Conservation (phyloP, 2,888 invertebrate species). For the Rapana venosa region DNA sequence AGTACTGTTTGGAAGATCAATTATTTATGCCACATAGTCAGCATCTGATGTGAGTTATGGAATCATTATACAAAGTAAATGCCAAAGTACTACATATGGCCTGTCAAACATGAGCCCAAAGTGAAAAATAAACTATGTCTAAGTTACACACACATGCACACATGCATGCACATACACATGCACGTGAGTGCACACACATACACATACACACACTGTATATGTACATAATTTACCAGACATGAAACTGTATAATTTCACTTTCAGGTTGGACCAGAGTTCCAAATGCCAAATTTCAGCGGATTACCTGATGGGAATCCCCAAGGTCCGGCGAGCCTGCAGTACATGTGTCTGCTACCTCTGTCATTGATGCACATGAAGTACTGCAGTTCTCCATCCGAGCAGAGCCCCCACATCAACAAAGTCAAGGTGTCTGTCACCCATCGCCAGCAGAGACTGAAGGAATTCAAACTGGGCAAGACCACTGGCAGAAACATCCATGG, state of each 20-base stretch:
- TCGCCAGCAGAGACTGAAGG: slow-evolving; percentile 62
- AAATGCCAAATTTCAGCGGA: slow-evolving; percentile 59
- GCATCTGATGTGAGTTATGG: too few relatives aligned
- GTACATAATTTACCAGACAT: neutral
- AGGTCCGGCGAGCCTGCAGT: slow-evolving; percentile 62
- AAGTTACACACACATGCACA: too few relatives aligned
- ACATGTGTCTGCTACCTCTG: slow-evolving; percentile 62
- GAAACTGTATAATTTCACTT: neutral
- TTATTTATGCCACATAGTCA: too few relatives aligned
- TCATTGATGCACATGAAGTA: slow-evolving; percentile 44
- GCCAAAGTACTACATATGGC: too few relatives aligned
- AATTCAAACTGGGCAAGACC: slow-evolving; percentile 56
- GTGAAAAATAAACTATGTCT: too few relatives aligned
- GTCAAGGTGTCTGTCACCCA: slow-evolving; percentile 63
- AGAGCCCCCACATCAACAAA: slow-evolving; percentile 55
- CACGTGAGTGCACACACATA: neutral
- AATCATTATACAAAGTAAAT: too few relatives aligned
- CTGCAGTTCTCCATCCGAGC: slow-evolving; percentile 44
- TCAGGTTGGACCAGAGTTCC: slow-evolving; percentile 51
- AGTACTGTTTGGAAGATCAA: too few relatives aligned
- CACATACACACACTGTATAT: slow-evolving; percentile 11
- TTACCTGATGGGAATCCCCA: slow-evolving; percentile 65
- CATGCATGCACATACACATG: neutral
- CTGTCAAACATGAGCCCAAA: too few relatives aligned
- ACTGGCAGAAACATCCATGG: slow-evolving; percentile 65